Percentiles rank a stretch among this genome's conserved stretches.
Evolutionary conservation across 2,113 vertebrate species (phyloP).

Genomic region (Dromas ardeola): DNA sequence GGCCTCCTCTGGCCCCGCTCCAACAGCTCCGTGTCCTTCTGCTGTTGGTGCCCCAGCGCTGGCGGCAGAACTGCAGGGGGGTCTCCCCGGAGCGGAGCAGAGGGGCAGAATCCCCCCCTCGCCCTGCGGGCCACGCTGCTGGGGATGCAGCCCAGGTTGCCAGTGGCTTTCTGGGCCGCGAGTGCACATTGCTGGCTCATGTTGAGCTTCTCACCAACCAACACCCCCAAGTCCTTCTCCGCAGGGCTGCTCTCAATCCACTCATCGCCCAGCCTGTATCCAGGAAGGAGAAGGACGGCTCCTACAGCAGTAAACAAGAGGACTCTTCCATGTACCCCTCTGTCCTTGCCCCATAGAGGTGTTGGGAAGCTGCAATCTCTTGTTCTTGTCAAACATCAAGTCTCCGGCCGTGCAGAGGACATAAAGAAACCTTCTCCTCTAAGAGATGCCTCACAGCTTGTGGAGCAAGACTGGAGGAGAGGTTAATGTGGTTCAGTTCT

Average conservation of each 20-base stretch:
- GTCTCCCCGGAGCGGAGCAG: fast-evolving
- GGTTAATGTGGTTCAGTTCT: fast-evolving
- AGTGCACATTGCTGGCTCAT: fast-evolving
- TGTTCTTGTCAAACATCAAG: background rate
- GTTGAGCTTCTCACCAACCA: background rate
- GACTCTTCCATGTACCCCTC: background rate
- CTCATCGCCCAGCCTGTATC: fast-evolving
- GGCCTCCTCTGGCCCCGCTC: background rate
- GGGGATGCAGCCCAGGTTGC: background rate
- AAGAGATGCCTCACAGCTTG: background rate
- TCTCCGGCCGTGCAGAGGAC: fast-evolving
- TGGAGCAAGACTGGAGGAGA: background rate
- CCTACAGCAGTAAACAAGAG: background rate
- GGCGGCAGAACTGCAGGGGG: background rate
- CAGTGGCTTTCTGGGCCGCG: background rate
- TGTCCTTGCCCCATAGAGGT: fast-evolving
- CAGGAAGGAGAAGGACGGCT: background rate
- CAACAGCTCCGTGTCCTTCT: fast-evolving
- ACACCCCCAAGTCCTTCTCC: background rate
- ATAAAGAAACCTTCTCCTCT: background rate
- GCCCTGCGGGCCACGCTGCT: background rate
- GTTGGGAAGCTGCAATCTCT: background rate
- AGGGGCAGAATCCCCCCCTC: background rate
- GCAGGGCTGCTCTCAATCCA: fast-evolving
- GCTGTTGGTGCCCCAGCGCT: background rate